Evolutionary conservation across 2,113 vertebrate species (phyloP).

Genomic region (Tupaia tana): DNA sequence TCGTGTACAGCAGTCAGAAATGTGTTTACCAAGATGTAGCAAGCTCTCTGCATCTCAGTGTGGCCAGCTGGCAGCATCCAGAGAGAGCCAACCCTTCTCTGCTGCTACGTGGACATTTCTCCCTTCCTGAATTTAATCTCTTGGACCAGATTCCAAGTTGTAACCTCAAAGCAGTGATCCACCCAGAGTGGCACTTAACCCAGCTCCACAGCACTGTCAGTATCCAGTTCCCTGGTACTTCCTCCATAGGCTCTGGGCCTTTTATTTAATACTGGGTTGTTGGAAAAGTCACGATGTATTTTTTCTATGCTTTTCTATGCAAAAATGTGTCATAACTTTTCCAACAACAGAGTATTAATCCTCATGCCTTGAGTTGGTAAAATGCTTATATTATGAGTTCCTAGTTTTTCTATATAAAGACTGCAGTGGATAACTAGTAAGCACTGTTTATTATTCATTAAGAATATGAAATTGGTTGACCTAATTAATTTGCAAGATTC

Average conservation of each 20-base stretch:
- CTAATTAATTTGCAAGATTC: slow-evolving; percentile 18
- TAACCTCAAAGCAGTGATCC: slow-evolving; percentile 54
- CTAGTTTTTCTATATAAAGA: slow-evolving; percentile 16
- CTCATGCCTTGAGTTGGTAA: slow-evolving; percentile 7
- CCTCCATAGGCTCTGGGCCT: background rate
- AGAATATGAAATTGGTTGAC: background rate
- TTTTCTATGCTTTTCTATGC: no score
- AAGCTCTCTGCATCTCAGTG: background rate
- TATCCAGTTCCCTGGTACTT: background rate
- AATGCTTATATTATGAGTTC: background rate
- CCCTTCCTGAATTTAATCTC: slow-evolving; percentile 47
- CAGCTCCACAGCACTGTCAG: background rate
- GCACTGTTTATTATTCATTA: background rate
- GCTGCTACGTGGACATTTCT: slow-evolving; percentile 27
- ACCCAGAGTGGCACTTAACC: background rate
- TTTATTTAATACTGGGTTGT: background rate
- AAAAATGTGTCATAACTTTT: no score
- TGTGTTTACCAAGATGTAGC: background rate
- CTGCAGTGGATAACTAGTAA: slow-evolving; percentile 1
- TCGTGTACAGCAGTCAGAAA: background rate
- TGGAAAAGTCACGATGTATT: no score
- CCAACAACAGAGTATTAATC: background rate
- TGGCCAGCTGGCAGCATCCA: slow-evolving; percentile 24
- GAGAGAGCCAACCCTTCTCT: slow-evolving; percentile 7
- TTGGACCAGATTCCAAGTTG: slow-evolving; percentile 46